Conservation (phyloP, 64 coral and sea anemone genomes). For the Montipora foliosa region DNA sequence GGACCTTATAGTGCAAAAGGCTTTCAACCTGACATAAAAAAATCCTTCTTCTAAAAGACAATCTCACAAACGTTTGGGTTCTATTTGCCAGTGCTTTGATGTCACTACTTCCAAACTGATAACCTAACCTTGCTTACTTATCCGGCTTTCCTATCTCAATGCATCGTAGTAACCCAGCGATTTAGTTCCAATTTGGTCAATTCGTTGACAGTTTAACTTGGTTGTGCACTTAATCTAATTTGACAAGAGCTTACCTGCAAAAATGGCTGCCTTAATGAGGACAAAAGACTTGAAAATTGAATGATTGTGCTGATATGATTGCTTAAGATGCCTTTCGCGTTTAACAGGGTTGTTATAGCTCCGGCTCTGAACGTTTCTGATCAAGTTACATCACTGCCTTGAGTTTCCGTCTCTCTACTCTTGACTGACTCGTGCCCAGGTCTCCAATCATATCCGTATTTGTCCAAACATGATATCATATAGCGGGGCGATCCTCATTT, state of each 20-base stretch:
- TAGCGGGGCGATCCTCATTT: background rate
- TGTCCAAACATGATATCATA: background rate
- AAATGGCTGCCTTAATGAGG: background rate
- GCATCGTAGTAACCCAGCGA: background rate
- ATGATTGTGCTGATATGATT: background rate
- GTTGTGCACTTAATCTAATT: background rate
- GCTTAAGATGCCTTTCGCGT: background rate
- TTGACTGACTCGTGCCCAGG: background rate
- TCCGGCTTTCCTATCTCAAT: background rate
- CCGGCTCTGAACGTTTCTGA: background rate
- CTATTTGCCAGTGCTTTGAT: too few species aligned
- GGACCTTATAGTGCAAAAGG: background rate
- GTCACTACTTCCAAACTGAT: too few species aligned
- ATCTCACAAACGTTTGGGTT: too few species aligned
- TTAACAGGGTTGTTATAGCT: background rate
- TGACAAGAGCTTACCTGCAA: background rate
- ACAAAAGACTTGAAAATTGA: background rate
- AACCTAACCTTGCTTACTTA: background rate
- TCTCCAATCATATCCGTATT: background rate
- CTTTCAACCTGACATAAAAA: background rate
- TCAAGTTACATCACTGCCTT: background rate
- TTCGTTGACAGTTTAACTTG: background rate
- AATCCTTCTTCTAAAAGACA: background rate
- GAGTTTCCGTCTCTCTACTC: too few species aligned
- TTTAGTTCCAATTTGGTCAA: background rate